These are phyloP conservation scores for Macaca nemestrina DNA, from an alignment of 2,113 vertebrate genomes.

Conservation along the genomic window DNA sequence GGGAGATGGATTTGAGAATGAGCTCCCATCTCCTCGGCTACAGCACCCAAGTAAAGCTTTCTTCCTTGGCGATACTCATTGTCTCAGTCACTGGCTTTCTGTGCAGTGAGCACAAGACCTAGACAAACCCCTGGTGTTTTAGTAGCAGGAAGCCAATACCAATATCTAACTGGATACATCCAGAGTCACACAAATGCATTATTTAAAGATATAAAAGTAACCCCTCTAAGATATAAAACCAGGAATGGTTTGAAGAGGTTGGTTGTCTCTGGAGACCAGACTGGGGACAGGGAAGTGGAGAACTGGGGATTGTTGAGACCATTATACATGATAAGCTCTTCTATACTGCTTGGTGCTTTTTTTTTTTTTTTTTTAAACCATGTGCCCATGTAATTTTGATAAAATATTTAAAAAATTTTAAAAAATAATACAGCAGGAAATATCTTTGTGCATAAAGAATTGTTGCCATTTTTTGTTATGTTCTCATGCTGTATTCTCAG, in stretches of 20 bases:
- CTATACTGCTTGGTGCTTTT: background rate
- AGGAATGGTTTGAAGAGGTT: slow-evolving; percentile 39
- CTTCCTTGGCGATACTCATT: too few relatives aligned
- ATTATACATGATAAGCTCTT: slow-evolving; percentile 3
- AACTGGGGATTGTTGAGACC: background rate
- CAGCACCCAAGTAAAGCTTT: too few relatives aligned
- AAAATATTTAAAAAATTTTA: slow-evolving; percentile 28
- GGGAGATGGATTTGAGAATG: too few relatives aligned
- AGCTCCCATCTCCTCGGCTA: too few relatives aligned
- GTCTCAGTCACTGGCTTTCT: too few relatives aligned
- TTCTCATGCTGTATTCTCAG: slow-evolving; percentile 32
- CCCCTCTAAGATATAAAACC: background rate
- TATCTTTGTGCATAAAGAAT: slow-evolving; percentile 22
- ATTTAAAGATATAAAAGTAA: slow-evolving; percentile 45
- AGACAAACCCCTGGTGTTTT: too few relatives aligned
- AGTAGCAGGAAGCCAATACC: background rate
- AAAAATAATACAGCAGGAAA: slow-evolving; percentile 21
- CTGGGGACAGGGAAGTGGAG: background rate
- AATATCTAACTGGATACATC: slow-evolving; percentile 3
- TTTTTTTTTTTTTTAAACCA: background rate
- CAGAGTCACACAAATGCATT: slow-evolving; percentile 38
- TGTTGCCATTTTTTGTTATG: slow-evolving; percentile 28
- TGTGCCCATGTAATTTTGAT: background rate
- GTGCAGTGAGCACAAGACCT: too few relatives aligned
- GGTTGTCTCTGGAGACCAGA: slow-evolving; percentile 47